phyloP scores from a whole-genome alignment of 1,140 invertebrate genomes.

The Hesperophylax magnus region DNA sequence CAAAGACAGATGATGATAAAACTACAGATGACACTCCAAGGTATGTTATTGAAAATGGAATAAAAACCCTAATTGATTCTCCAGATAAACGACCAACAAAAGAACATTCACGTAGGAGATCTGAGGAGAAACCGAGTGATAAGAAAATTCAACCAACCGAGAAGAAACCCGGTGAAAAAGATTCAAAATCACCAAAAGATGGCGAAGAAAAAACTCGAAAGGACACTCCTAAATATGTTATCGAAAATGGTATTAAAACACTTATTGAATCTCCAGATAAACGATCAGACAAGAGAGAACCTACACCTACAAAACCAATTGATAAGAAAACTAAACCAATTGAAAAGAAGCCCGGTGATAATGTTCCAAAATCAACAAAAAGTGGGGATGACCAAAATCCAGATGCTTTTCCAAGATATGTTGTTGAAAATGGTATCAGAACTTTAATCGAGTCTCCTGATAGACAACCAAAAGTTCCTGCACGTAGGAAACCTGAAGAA shows the following conservation, averaged over 20 bases:
- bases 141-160: slow-evolving; percentile 2
- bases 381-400: not conserved
- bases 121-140: not conserved
- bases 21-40: slow-evolving; percentile 21
- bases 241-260: slow-evolving; percentile 47
- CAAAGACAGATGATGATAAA: not conserved
- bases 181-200: not conserved
- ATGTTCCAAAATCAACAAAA: not conserved
- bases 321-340: not conserved
- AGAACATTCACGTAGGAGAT: not conserved
- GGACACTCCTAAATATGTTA: slow-evolving; percentile 24
- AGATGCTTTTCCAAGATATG: slow-evolving; percentile 39
- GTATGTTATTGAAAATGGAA: slow-evolving; percentile 47
- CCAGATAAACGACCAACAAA: slow-evolving; percentile 20
- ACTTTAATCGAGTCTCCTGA: slow-evolving; percentile 33
- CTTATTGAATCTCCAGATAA: slow-evolving; percentile 30
- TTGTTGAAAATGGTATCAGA: slow-evolving; percentile 46
- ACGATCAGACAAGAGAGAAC: not conserved
- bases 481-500: not conserved
- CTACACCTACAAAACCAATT: not conserved
- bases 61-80: slow-evolving; percentile 34
- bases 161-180: not conserved
- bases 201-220: not conserved
- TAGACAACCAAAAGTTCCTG: not conserved
- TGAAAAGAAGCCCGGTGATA: slow-evolving; percentile 23